Base-by-base conservation (phyloP, 2,797 vertebrate species). In the Coregonus sp. region DNA sequence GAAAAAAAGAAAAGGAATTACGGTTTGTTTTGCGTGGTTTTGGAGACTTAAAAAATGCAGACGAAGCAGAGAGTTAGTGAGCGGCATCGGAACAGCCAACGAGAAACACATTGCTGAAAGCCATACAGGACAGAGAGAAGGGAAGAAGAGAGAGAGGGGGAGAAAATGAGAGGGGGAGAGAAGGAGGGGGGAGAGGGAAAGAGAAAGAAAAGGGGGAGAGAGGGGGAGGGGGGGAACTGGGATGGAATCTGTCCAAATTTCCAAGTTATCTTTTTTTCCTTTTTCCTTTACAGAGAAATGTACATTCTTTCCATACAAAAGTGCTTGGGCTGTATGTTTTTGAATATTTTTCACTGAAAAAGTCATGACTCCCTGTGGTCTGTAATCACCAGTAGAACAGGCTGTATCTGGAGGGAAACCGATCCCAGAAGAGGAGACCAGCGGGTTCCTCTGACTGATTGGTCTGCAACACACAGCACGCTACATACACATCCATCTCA, bases 301-400 rank as follows among this genome's bases (percentile, higher is more conserved):
- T 88, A 89, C 88, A 90, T 94, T 92, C 90, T 93, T 93, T 94
- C 92, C 90, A 85, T 83, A 74, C 66, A 85, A 84, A 92, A 87
- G 87, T 84, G 80, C 88, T 83, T 75, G 56, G 86, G 83, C 76
- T 75, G 82, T 87, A 80, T 89, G 78, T 90, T 92, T 91, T 86
- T 20, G 5, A 88, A 81, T 77, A 86, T 81, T 79, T 82, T 77
- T 78, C 78, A 85, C 78, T 88, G 80, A 89, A 81, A 63, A 80
- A 81, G 88, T 85, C 80, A 76, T 4, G 75, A 50, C 71, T 86
- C 76, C 77, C 75, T 79, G 68, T 73, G 52, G 82, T 81, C 86
- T 84, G 75, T 88, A 85, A 89, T 86, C 86, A 77, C 77, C 5
- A 61, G 66, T 74, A 79, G 33, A 82, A 75, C 82, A 81, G 82